Evolutionary conservation across 2,113 vertebrate species (phyloP).

Genomic region (Centropus bengalensis): DNA sequence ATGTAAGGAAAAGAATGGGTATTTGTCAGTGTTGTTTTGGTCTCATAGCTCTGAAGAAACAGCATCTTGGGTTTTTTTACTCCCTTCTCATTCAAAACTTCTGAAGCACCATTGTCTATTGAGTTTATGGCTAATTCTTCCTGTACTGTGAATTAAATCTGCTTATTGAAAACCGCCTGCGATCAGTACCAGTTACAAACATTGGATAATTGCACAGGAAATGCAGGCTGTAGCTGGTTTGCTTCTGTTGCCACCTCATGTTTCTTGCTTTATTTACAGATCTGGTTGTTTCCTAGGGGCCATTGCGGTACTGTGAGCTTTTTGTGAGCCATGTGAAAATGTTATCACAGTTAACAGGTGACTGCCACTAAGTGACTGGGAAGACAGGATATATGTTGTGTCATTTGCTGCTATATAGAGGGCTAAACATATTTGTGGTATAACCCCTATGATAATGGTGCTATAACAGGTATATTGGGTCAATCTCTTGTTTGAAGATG

Average conservation of each 20-base stretch:
- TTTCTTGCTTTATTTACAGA: not conserved
- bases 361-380: not conserved
- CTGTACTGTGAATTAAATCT: not conserved
- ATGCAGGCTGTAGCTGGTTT: not conserved
- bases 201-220: slow-evolving; percentile 11
- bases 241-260: not conserved
- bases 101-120: not conserved
- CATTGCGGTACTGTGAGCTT: not conserved
- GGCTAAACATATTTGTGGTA: not conserved
- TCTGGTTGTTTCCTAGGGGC: slow-evolving; percentile 6
- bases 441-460: not conserved
- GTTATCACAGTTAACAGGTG: slow-evolving; percentile 2
- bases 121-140: not conserved
- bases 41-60: not conserved
- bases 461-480: not conserved
- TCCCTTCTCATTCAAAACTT: not conserved
- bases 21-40: not conserved
- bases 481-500: not conserved
- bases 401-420: not conserved
- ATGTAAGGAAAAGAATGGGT: not conserved
- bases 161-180: not conserved
- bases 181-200: not conserved
- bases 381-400: not conserved
- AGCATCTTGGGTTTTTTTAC: not conserved
- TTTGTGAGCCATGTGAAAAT: not conserved